phyloP scores from a whole-genome alignment of 2,888 invertebrate species.

The Caenorhabditis sinica region DNA sequence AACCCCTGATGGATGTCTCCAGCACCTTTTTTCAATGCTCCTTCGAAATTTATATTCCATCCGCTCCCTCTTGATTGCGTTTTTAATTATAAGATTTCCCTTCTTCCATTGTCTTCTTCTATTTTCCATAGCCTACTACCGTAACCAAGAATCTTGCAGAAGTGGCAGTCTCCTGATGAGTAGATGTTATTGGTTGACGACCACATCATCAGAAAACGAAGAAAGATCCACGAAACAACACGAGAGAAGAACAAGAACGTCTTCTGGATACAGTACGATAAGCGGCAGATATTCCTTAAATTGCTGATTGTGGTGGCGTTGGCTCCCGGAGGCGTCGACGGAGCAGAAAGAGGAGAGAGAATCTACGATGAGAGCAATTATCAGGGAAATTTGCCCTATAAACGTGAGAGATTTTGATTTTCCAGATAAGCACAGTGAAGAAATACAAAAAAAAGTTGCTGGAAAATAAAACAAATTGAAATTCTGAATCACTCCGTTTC shows the following conservation, averaged over 20 bases:
- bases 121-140: constrained; percentile 6
- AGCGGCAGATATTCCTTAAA: constrained; percentile 17
- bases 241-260: constrained; percentile 3
- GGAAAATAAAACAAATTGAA: not conserved
- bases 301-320: constrained; percentile 39
- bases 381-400: constrained; percentile 58
- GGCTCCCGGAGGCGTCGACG: constrained; percentile 10
- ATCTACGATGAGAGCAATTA: constrained; percentile 37
- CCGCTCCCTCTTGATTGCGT: not conserved
- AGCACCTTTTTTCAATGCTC: constrained; percentile 11
- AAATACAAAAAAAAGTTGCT: not conserved
- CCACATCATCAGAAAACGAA: constrained; percentile 37
- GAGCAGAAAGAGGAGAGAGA: constrained; percentile 17
- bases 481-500: not conserved
- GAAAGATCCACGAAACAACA: constrained; percentile 10
- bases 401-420: constrained; percentile 50
- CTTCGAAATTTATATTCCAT: constrained; percentile 7
- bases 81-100: constrained; percentile 3
- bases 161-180: constrained; percentile 64
- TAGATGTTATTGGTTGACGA: constrained; percentile 69
- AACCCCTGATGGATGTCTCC: constrained; percentile 31
- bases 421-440: not conserved
- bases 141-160: constrained; percentile 22
- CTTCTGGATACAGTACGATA: constrained; percentile 23
- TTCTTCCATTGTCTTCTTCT: not conserved